phyloP scores from a whole-genome alignment of 2,888 invertebrate genomes.

The Taphrorychus bicolor region DNA sequence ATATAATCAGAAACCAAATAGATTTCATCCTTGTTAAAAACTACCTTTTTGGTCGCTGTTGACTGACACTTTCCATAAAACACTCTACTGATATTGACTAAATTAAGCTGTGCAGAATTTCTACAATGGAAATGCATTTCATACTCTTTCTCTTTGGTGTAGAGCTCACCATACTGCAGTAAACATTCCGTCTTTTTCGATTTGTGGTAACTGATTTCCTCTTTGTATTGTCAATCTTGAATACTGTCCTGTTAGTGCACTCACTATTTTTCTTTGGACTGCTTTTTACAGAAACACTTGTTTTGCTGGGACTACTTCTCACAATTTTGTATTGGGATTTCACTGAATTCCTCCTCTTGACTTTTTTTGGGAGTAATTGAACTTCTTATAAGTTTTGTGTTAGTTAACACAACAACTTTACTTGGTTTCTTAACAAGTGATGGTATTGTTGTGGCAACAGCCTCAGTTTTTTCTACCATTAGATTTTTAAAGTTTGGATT shows the following conservation, averaged over 20 bases:
- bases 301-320: slow-evolving; percentile 3
- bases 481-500: slow-evolving; percentile 38
- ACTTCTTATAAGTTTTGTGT: slow-evolving; percentile 47
- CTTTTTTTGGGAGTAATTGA: slow-evolving; percentile 32
- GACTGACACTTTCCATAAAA: slow-evolving; percentile 52
- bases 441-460: slow-evolving; percentile 28
- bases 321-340: slow-evolving; percentile 52
- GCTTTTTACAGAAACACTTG: background rate
- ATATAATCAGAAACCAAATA: too few species aligned
- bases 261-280: background rate
- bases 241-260: slow-evolving; percentile 9
- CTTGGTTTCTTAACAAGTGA: slow-evolving; percentile 15
- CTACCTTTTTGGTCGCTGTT: too few species aligned
- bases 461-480: background rate
- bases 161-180: background rate
- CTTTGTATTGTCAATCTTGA: slow-evolving; percentile 23
- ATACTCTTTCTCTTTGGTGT: background rate
- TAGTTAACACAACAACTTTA: slow-evolving; percentile 25
- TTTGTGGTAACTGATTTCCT: slow-evolving; percentile 20
- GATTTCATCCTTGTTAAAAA: too few species aligned
- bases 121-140: slow-evolving; percentile 43
- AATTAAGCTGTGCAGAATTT: slow-evolving; percentile 35
- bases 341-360: slow-evolving; percentile 46
- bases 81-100: slow-evolving; percentile 52
- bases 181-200: background rate